These are phyloP conservation scores for Drosophila kambysellisi DNA, from an alignment of 2,888 invertebrate genomes.

Conservation along the genomic window DNA sequence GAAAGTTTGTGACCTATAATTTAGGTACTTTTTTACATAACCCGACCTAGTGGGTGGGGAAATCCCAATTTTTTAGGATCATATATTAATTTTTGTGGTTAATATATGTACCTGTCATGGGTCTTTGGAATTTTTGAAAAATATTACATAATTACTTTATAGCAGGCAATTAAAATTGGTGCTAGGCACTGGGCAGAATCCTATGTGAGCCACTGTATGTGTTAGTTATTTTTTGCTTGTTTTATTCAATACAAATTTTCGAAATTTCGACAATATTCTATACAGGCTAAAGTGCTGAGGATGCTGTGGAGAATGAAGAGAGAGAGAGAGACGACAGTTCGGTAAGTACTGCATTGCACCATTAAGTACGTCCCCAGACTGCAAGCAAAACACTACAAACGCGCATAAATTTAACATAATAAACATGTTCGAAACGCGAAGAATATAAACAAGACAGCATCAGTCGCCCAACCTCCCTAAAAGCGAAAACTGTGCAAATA, in stretches of 20 bases:
- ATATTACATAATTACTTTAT: too few species aligned
- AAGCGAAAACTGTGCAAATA: conserved; percentile 46
- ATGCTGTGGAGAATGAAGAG: too few species aligned
- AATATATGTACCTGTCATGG: too few species aligned
- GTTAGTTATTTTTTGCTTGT: background rate
- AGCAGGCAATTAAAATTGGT: too few species aligned
- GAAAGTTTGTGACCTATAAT: too few species aligned
- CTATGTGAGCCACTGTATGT: too few species aligned
- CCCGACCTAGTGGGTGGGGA: too few species aligned
- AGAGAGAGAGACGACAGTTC: background rate
- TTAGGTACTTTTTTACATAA: too few species aligned
- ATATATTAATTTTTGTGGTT: too few species aligned
- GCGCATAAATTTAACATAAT: conserved; percentile 75
- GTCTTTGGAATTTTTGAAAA: too few species aligned
- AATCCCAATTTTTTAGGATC: too few species aligned
- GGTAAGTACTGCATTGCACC: conserved; percentile 15
- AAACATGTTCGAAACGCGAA: conserved; percentile 64
- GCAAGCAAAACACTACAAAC: conserved; percentile 50
- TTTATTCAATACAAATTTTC: background rate
- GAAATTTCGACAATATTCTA: background rate
- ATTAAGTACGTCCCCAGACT: conserved; percentile 22
- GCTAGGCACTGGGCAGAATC: too few species aligned
- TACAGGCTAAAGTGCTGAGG: background rate
- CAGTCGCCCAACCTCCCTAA: background rate
- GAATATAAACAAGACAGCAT: conserved; percentile 52